Evolutionary conservation across 1,140 invertebrate species (phyloP).

Genomic region (Andrena cerasifolii): DNA sequence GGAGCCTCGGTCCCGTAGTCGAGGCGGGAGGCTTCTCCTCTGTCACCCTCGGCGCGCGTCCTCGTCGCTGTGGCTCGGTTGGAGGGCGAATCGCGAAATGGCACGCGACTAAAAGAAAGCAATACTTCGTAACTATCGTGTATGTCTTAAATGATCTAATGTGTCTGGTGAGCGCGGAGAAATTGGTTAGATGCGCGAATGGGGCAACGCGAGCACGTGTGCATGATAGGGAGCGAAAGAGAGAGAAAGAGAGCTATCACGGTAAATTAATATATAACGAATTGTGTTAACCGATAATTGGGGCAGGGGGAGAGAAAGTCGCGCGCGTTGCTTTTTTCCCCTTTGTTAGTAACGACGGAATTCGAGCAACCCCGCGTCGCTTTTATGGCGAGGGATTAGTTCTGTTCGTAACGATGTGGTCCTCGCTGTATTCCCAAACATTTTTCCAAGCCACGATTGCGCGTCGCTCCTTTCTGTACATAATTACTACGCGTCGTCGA

Average conservation of each 20-base stretch:
- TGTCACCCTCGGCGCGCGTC: constrained; percentile 39
- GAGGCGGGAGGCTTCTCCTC: constrained; percentile 55
- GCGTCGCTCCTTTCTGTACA: constrained; percentile 35
- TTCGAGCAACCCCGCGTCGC: background rate
- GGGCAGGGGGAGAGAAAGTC: constrained; percentile 39
- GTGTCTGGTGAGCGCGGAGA: constrained; percentile 37
- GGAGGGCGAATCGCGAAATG: constrained; percentile 41
- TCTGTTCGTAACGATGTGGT: constrained; percentile 29
- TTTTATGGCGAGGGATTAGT: too few relatives aligned
- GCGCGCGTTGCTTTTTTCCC: constrained; percentile 49
- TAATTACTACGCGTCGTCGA: constrained; percentile 42
- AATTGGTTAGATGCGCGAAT: constrained; percentile 7
- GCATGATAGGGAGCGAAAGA: constrained; percentile 25
- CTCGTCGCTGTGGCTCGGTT: constrained; percentile 15
- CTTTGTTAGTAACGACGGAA: constrained; percentile 23
- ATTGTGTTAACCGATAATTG: constrained; percentile 60
- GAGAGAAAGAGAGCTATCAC: constrained; percentile 41
- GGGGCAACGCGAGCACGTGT: constrained; percentile 11
- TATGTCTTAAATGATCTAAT: constrained; percentile 63
- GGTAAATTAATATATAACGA: constrained; percentile 71
- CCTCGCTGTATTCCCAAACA: constrained; percentile 20
- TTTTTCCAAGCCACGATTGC: background rate
- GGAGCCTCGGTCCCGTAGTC: constrained; percentile 28
- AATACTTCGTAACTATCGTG: constrained; percentile 80
- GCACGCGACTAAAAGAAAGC: constrained; percentile 76